A percentile compares a stretch with the other conserved stretches of the same genome.
These are phyloP conservation scores for Leptocoma aspasia DNA, from an alignment of 2,113 vertebrate genomes.

Conservation along the genomic window DNA sequence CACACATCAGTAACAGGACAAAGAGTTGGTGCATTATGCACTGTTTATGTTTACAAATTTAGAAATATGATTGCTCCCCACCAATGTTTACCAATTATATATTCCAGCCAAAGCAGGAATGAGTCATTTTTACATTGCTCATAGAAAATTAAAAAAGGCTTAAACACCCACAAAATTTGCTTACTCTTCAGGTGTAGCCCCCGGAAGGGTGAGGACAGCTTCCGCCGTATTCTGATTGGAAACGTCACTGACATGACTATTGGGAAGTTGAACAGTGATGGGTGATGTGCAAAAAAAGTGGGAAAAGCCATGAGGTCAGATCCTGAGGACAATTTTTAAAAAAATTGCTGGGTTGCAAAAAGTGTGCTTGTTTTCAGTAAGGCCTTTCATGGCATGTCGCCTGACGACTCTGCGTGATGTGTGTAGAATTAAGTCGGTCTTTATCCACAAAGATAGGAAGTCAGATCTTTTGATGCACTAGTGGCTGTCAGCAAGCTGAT, in stretches of 20 bases:
- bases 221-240: not conserved
- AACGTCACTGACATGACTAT: not conserved
- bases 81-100: conserved; percentile 29
- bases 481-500: not conserved
- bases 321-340: not conserved
- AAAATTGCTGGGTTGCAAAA: not conserved
- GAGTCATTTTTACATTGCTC: conserved; percentile 69
- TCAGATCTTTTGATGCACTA: not conserved
- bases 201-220: conserved; percentile 51
- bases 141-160: conserved; percentile 56
- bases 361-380: not conserved
- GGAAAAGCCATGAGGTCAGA: not conserved
- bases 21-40: not conserved
- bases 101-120: conserved; percentile 17
- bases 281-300: not conserved
- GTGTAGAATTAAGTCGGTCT: not conserved
- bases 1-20: not conserved
- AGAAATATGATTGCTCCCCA: not conserved
- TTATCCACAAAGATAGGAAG: not conserved
- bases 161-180: conserved; percentile 60
- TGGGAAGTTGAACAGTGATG: not conserved
- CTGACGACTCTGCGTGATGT: accelerated
- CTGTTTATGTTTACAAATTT: conserved; percentile 57
- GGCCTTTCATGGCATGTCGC: not conserved
- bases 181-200: conserved; percentile 54